Evolutionary conservation across 2,888 invertebrate species (phyloP), one percentile per base, ranked within the genome.

Genomic region (Diplazon laetatorius): DNA sequence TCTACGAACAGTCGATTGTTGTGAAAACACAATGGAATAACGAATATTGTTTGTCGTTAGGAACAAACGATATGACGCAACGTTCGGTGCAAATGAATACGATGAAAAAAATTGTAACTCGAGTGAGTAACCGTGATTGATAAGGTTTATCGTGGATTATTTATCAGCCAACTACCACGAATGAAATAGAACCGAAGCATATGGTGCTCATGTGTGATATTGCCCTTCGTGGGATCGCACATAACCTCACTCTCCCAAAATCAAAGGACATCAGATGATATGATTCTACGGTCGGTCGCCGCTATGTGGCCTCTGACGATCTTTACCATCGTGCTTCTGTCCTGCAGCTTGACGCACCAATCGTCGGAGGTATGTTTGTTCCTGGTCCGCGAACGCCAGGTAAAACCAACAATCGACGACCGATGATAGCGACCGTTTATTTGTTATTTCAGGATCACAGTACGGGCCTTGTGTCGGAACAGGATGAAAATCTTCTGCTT

Each of bases 401-500:
- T n/a, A n/a, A n/a, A n/a, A n/a, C n/a, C n/a, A n/a, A n/a, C n/a
- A n/a, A n/a, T n/a, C n/a, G n/a, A n/a, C n/a, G n/a, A n/a, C n/a
- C n/a, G n/a, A n/a, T n/a, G n/a, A n/a, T n/a, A n/a, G 60, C 2
- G 4, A 44, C 9, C 18, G 18, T 10, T n/a, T n/a, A n/a, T n/a
- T n/a, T n/a, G n/a, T 44, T 52, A 18, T 39, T 55, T 65, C 52
- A 69, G 89, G 86, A 82, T 68, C 84, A 80, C 12, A 87, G 86
- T 52, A 91, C 91, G 1, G 89, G 88, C 35, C 85, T 90, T 55
- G 83, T 90, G 16, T 79, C 88, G 3, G 90, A 91, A 62, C 87
- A 87, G 63, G 89, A 91, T 39, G 90, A 91, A 76, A 82, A 88
- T 37, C 84, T 91, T 46, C 80, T 99, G 84, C 93, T 99, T 80